Conservation (phyloP, 2,113 vertebrate species). For the Osmerus eperlanus region DNA sequence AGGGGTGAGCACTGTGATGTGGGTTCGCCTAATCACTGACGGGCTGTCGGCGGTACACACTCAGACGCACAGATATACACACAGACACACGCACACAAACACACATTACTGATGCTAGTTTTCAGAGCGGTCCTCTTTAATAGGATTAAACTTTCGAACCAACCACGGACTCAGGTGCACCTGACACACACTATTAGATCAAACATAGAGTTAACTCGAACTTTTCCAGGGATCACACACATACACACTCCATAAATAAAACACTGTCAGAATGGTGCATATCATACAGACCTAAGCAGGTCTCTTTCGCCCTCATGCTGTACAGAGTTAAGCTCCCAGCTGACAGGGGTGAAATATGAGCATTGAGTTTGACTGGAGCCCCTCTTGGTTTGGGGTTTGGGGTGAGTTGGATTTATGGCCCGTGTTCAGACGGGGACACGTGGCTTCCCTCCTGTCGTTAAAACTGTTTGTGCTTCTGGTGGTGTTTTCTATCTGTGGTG, state of each 20-base stretch:
- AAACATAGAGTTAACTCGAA: not conserved
- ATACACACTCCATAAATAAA: not conserved
- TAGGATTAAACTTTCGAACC: not conserved
- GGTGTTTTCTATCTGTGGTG: not conserved
- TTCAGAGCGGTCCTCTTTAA: not conserved
- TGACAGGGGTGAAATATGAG: conserved; percentile 21
- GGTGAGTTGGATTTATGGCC: conserved; percentile 34
- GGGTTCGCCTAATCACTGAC: conserved; percentile 27
- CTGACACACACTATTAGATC: not conserved
- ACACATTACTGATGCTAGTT: not conserved
- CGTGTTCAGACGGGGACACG: conserved; percentile 9
- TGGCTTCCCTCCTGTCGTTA: conserved; percentile 6
- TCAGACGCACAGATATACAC: too few relatives aligned
- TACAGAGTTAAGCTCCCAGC: conserved; percentile 1
- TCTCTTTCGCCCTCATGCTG: conserved; percentile 18
- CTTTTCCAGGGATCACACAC: not conserved
- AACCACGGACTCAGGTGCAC: not conserved
- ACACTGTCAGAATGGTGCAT: not conserved
- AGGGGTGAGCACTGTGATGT: not conserved
- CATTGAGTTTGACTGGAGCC: conserved; percentile 20
- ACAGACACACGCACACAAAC: not conserved
- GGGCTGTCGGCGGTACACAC: not conserved
- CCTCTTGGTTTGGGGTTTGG: conserved; percentile 24
- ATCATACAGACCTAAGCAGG: conserved; percentile 2
- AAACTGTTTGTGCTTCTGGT: conserved; percentile 1